These are phyloP conservation scores for Channa argus DNA, from an alignment of 2,113 vertebrate species.

Conservation along the genomic window DNA sequence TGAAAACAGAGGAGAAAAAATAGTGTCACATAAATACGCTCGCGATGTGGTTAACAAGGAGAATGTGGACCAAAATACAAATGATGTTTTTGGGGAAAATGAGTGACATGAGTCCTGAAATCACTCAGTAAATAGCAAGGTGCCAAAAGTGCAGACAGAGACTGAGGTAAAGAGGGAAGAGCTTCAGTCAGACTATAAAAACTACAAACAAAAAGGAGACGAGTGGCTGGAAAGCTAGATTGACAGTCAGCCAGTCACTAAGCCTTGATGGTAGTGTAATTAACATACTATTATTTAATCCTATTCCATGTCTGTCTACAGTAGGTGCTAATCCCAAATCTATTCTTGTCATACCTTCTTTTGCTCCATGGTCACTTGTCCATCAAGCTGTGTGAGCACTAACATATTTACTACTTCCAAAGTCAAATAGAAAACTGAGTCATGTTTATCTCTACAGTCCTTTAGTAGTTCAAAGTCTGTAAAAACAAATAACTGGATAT, in stretches of 20 bases:
- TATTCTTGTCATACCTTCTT: neutral
- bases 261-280: conserved; percentile 2
- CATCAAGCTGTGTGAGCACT: neutral
- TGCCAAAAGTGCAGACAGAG: conserved; percentile 18
- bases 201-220: neutral
- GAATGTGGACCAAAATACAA: neutral
- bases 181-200: conserved; percentile 21
- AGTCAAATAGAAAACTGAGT: neutral
- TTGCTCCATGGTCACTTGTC: neutral
- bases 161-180: conserved; percentile 4
- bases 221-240: conserved; percentile 2
- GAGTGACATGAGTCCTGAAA: conserved; percentile 18
- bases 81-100: neutral
- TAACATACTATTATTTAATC: conserved; percentile 3
- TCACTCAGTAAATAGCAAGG: conserved; percentile 10
- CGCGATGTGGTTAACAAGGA: neutral
- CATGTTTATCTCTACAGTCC: too few species aligned
- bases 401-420: neutral
- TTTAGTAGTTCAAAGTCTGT: too few species aligned
- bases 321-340: neutral
- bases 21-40: neutral
- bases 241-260: neutral
- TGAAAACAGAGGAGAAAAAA: neutral
- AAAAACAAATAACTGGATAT: too few species aligned
- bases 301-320: conserved; percentile 5